These are phyloP conservation scores for Synergus laeviventris DNA, from an alignment of 2,888 invertebrate species.

Conservation along the genomic window DNA sequence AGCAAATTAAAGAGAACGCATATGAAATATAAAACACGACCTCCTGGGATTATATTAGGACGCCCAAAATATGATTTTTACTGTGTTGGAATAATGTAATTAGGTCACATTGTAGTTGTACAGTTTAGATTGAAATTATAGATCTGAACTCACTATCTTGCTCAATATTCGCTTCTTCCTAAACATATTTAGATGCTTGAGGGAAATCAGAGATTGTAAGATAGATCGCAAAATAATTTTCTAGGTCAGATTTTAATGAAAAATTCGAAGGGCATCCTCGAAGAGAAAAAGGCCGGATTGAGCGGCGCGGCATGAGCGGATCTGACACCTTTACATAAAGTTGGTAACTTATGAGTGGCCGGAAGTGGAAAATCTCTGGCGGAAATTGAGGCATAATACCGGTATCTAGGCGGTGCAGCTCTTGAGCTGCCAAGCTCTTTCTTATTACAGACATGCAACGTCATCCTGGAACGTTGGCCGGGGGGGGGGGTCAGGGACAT, in stretches of 20 bases:
- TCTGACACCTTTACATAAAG: slow-evolving; percentile 11
- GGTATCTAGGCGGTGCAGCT: slow-evolving; percentile 51
- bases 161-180: neutral
- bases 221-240: neutral
- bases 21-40: neutral
- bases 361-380: slow-evolving; percentile 45
- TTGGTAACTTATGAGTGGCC: slow-evolving; percentile 42
- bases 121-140: too few relatives aligned
- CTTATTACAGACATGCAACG: slow-evolving; percentile 16
- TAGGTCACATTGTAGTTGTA: too few relatives aligned
- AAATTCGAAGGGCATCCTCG: neutral
- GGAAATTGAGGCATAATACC: slow-evolving; percentile 55
- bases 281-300: neutral
- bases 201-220: neutral
- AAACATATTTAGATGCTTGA: neutral
- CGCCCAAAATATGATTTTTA: too few relatives aligned
- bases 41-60: too few relatives aligned
- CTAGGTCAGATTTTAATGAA: slow-evolving; percentile 9
- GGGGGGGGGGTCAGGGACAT: neutral
- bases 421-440: slow-evolving; percentile 35
- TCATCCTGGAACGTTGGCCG: neutral
- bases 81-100: too few relatives aligned
- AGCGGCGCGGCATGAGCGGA: neutral
- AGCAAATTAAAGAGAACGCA: too few relatives aligned
- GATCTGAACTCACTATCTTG: too few relatives aligned